Evolutionary conservation across 2,888 invertebrate genomes (phyloP).

Genomic region (Ditula angustiorana): DNA sequence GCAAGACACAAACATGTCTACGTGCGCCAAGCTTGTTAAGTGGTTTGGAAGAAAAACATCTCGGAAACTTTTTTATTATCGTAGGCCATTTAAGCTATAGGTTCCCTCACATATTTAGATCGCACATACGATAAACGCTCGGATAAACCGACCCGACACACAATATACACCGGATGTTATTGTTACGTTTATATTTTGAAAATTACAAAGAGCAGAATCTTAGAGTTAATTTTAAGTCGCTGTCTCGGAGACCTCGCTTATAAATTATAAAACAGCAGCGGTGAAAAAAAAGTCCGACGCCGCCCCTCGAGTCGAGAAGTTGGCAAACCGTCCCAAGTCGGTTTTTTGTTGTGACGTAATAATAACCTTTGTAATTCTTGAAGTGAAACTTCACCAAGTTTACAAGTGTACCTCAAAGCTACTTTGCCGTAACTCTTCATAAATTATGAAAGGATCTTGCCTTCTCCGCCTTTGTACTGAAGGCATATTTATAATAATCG

Average conservation of each 20-base stretch:
- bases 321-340: constrained; percentile 59
- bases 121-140: constrained; percentile 32
- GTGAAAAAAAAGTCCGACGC: constrained; percentile 49
- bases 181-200: constrained; percentile 12
- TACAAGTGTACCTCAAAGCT: constrained; percentile 60
- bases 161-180: constrained; percentile 5
- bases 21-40: constrained; percentile 85
- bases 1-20: constrained; percentile 84
- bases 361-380: constrained; percentile 71
- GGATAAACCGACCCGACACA: constrained; percentile 27
- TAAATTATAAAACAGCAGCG: constrained; percentile 49
- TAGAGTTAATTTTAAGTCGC: constrained; percentile 38
- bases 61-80: constrained; percentile 83
- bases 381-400: constrained; percentile 63
- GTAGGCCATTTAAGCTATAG: constrained; percentile 79
- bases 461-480: constrained; percentile 42
- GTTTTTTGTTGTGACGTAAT: constrained; percentile 63
- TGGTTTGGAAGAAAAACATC: constrained; percentile 86
- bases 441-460: constrained; percentile 58
- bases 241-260: constrained; percentile 34
- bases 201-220: constrained; percentile 30
- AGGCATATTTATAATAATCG: constrained; percentile 37
- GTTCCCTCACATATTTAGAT: constrained; percentile 42
- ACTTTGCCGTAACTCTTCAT: constrained; percentile 55
- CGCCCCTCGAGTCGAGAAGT: constrained; percentile 55